Percentiles rank a stretch among this genome's conserved stretches.
phyloP scores from a whole-genome alignment of 2,888 invertebrate species.

The Micoletzkya japonica region DNA sequence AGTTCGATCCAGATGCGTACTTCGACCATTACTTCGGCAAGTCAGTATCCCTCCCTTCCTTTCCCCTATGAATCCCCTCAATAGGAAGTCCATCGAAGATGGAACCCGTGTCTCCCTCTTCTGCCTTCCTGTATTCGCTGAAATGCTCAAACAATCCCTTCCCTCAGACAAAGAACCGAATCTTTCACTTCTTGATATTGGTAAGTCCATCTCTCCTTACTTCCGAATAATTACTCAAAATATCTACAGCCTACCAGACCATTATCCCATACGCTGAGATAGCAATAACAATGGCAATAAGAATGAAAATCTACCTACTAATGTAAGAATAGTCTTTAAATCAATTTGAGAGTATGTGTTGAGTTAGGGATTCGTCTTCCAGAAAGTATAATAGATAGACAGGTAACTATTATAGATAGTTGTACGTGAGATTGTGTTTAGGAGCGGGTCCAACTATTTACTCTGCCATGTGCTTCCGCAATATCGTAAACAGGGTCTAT shows the following conservation, averaged over 20 bases:
- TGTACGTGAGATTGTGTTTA: too few species aligned
- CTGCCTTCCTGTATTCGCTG: slow-evolving; percentile 57
- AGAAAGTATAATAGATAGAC: too few species aligned
- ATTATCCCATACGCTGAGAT: too few species aligned
- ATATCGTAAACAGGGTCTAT: slow-evolving; percentile 49
- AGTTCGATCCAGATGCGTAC: slow-evolving; percentile 58
- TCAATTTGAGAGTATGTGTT: too few species aligned
- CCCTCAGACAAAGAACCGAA: slow-evolving; percentile 36
- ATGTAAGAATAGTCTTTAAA: too few species aligned
- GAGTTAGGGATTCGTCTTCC: too few species aligned
- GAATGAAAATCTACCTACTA: too few species aligned
- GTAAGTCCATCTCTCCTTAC: too few species aligned
- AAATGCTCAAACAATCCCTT: slow-evolving; percentile 39
- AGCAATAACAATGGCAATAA: too few species aligned
- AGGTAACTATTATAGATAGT: too few species aligned
- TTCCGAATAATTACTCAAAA: too few species aligned
- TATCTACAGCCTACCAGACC: too few species aligned
- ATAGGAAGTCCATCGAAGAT: slow-evolving; percentile 53
- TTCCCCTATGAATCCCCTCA: neutral
- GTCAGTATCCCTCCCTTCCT: slow-evolving; percentile 39
- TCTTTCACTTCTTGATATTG: slow-evolving; percentile 51
- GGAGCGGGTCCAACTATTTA: slow-evolving; percentile 55
- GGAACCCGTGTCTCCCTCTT: slow-evolving; percentile 58
- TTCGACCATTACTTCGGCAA: slow-evolving; percentile 57
- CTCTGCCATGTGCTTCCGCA: slow-evolving; percentile 57